Base-by-base conservation (phyloP, 1,140 invertebrate genomes). In the Drosophila punjabiensis region DNA sequence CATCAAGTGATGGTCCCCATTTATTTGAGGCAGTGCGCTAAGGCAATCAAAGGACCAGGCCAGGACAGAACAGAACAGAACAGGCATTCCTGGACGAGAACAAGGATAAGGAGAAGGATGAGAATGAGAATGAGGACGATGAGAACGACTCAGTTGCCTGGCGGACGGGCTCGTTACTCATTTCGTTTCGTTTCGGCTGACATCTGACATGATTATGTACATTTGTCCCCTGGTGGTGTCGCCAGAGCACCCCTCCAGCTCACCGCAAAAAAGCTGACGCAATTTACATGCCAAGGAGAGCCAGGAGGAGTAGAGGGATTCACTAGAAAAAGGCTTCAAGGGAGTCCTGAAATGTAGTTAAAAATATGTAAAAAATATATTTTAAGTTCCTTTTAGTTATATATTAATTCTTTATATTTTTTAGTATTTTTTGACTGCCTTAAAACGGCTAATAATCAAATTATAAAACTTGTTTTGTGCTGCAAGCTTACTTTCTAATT, bases 121-220 rank as follows among this genome's bases (percentile, higher is more conserved):
- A 43, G 39, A 4, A 50, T 14, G 24, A 5, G 24, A 24, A 24
- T 1, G 14, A 30, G 14, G 9, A 20, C 1, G 18, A 14, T 3
- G 13, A 16, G 18, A 8, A 56, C 33, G 18, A 50, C 48, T 55
- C 45, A 59, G 48, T 68, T 59, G 35, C 64, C 47, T 16, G 50
- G 16, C 32, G 32, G 32, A 35, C 58, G 32, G 75, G 48, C 63
- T 68, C 61, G 76, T 78, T 70, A 50, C 58, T 69, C 52, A 79
- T 79, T 79, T 79, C 76, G 76, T 69, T 78, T 78, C 83, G 79
- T 79, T 86, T 76, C 58, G 64, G 63, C 85, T 88, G 85, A 88
- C 84, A 89, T 85, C 88, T 88, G 85, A 88, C 84, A 89, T 88
- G 84, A 88, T 88, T 88, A 88, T 85, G 81, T 88, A 85, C 81